Evolutionary conservation across 2,797 vertebrate genomes (phyloP), one percentile per base, ranked within the genome.

Genomic region (Otus scops): DNA sequence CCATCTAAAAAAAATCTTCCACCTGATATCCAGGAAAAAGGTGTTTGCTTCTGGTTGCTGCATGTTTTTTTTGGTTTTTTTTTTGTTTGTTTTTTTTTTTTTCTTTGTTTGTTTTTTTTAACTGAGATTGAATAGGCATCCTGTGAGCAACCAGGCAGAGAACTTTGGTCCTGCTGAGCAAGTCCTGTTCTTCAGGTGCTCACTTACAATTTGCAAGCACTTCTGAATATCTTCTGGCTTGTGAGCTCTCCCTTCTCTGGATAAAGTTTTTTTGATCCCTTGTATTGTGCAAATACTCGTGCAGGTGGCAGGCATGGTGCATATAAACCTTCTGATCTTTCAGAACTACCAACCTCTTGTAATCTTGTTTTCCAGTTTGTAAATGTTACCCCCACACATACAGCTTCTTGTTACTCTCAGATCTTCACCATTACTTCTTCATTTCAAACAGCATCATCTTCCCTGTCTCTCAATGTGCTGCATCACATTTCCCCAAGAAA

Each of bases 361-460:
- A 70, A 87, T 53, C 17, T 11, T 54, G 50, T 86, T 96, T 96
- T 80, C 71, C 53, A 79, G 64, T 94, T 91, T 94, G 67, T 88
- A 91, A 87, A 68, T n/a, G 43, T 88, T 94, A 34, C 45, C 51
- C n/a, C 24, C 11, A 20, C n/a, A 10, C 6, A 13, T 24, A 70
- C 9, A 82, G 45, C 32, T 83, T 61, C 56, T 85, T 87, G 80
- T 79, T 88, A 12, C 15, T 84, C 85, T 93, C 89, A 90, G 76
- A 87, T 95, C 84, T 89, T 77, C 2, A 1, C 32, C 2, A 5
- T 75, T 68, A 57, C 57, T 79, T 50, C 41, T 85, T 93, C 36
- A 34, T 96, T 95, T 88, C 85, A 78, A 83, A 75, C 20, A 54
- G 48, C 60, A 70, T 53, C 32, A 7, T 39, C 3, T 7, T 76